Base-by-base conservation (phyloP, 2,113 vertebrate genomes). In the Clarias batrachus region DNA sequence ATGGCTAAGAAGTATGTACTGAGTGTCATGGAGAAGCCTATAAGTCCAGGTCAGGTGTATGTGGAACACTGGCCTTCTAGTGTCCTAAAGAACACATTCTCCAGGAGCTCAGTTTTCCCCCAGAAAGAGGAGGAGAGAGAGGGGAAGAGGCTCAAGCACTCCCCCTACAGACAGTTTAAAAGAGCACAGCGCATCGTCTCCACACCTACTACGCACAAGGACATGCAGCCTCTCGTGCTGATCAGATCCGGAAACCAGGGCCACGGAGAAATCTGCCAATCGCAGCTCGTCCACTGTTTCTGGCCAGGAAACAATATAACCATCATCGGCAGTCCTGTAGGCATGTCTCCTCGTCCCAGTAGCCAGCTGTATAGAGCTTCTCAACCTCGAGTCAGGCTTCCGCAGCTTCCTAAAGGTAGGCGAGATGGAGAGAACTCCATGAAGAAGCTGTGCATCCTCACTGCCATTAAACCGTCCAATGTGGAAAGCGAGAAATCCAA, bases 391-490 rank as follows among this genome's bases (percentile, higher is more conserved):
- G 89, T 94, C 11, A 96, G 94, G 87, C 93, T 93, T 0, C 89
- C 94, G 9, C 88, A 90, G 1, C 57, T 95, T 71, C 90, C 93
- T 0, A 95, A 94, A 87, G 87, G 89, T 52, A 88, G 91, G n/a
- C 94, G 89, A 74, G 94, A 95, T 25, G 93, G 90, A 7, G 96
- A 96, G 3, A 89, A 80, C 60, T 82, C 92, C 0, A 90, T 92
- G 57, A 97, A 90, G 88, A 98, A 94, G 82, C 94, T 96, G 81
- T 99, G 97, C 88, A 95, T 99, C 21, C 93, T 99, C 57, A 92
- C 96, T 0, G 97, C 97, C 1, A 96, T 99, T 92, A 99, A 98
- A 89, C 98, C 98, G 0, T 95, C 92, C 80, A 99, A 99, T 0
- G 94, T 98, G 76, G 96, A 98, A 89, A 96, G 91, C 33, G 98